Percentiles rank a stretch among this genome's conserved stretches.
These are phyloP conservation scores for Dysdera silvatica DNA, from an alignment of 1,140 invertebrate species.

Conservation along the genomic window DNA sequence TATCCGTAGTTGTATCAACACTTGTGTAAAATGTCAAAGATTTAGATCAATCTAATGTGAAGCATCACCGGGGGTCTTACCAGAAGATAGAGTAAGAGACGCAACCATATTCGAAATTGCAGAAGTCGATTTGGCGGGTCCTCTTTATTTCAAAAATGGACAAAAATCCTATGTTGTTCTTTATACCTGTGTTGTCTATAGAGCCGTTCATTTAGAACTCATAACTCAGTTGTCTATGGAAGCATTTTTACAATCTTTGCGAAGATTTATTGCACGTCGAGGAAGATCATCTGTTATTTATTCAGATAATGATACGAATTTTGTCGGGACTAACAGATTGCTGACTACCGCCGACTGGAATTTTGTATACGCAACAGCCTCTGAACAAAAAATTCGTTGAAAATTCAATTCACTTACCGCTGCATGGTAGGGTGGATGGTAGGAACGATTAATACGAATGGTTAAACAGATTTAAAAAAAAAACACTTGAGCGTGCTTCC, in stretches of 20 bases:
- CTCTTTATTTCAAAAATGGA: conserved; percentile 37
- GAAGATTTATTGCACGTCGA: background rate
- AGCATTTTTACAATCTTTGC: background rate
- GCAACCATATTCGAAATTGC: background rate
- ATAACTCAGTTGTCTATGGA: conserved; percentile 30
- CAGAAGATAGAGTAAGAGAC: background rate
- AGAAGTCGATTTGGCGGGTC: conserved; percentile 2
- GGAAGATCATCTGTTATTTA: conserved; percentile 35
- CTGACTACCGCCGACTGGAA: conserved; percentile 36
- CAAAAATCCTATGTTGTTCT: conserved; percentile 7
- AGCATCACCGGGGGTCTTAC: background rate
- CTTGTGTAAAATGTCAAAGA: conserved; percentile 7
- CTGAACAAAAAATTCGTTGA: conserved; percentile 38
- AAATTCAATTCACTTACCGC: conserved; percentile 43
- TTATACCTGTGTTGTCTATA: conserved; percentile 33
- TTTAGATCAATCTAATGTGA: background rate
- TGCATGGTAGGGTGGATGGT: no score
- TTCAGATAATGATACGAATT: conserved; percentile 44
- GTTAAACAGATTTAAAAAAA: background rate
- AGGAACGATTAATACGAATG: background rate
- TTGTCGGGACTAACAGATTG: conserved; percentile 34
- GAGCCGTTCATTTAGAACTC: conserved; percentile 44
- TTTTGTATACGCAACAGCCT: conserved; percentile 28
- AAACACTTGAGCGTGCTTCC: background rate
- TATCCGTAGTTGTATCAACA: background rate